Percentiles rank a stretch among this genome's conserved stretches.
phyloP scores from a whole-genome alignment of 2,888 invertebrate species.

The Brenthis ino region DNA sequence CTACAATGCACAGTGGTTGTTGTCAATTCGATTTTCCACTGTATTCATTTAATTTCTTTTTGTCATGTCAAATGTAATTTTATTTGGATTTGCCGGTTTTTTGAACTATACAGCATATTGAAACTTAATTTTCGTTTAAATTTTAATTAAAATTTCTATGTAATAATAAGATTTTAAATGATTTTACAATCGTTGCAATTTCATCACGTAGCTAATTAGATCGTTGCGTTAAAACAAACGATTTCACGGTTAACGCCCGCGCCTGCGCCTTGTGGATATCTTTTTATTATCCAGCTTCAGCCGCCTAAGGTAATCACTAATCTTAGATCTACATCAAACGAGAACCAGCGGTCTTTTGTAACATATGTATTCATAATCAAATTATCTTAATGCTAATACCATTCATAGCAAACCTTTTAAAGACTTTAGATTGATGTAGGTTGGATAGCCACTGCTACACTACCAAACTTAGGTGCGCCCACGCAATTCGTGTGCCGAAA shows the following conservation, averaged over 20 bases:
- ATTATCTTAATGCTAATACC: conserved; percentile 34
- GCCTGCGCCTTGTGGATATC: conserved; percentile 18
- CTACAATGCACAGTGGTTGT: too few relatives aligned
- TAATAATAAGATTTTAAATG: neutral
- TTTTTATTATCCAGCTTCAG: conserved; percentile 5
- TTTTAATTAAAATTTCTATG: neutral
- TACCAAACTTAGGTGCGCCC: conserved; percentile 36
- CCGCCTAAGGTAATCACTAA: conserved; percentile 13
- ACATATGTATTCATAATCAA: conserved; percentile 35
- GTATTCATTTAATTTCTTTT: too few relatives aligned
- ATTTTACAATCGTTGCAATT: conserved; percentile 22
- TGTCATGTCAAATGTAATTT: too few relatives aligned
- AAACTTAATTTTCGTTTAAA: neutral
- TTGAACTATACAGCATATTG: too few relatives aligned
- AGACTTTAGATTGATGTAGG: conserved; percentile 35
- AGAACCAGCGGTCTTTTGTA: conserved; percentile 26
- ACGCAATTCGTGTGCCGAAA: conserved; percentile 35
- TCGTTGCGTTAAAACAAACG: conserved; percentile 32
- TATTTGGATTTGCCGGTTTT: too few relatives aligned
- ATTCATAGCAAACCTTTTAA: conserved; percentile 36
- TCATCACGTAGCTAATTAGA: conserved; percentile 26
- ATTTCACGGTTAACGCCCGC: conserved; percentile 33
- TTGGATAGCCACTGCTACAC: conserved; percentile 34
- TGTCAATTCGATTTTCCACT: too few relatives aligned
- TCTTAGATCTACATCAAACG: conserved; percentile 29